Conservation (phyloP, 2,113 vertebrate genomes). For the Sapajus apella region DNA sequence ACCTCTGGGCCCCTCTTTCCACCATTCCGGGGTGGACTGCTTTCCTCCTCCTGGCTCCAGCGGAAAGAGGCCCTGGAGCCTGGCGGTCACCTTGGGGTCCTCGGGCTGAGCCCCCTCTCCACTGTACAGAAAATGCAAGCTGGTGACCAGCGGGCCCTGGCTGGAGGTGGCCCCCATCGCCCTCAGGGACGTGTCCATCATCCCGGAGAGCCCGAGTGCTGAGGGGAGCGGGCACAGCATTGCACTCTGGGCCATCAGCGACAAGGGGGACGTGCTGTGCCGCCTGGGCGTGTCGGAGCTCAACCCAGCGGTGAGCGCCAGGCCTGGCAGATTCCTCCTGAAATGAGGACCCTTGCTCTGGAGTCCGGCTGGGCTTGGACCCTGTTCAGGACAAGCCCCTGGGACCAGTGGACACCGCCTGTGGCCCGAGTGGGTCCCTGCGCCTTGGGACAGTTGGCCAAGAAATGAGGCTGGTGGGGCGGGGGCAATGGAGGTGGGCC, state of each 20-base stretch:
- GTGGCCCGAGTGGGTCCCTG: neutral
- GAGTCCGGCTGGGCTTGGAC: neutral
- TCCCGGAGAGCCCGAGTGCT: conserved; percentile 77
- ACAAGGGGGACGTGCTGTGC: conserved; percentile 98
- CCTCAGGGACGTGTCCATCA: conserved; percentile 93
- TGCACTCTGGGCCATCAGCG: conserved; percentile 95
- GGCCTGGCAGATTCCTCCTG: neutral
- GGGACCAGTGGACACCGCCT: accelerated
- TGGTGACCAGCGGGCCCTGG: conserved; percentile 96
- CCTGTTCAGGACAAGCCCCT: neutral
- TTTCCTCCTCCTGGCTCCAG: neutral
- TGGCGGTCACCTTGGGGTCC: accelerated
- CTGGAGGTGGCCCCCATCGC: conserved; percentile 93
- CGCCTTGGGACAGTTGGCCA: neutral
- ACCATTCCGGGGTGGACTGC: neutral
- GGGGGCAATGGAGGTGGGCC: neutral
- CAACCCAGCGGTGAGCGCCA: conserved; percentile 90
- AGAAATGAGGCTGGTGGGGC: neutral
- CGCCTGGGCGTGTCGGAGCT: conserved; percentile 91
- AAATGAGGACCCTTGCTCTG: neutral
- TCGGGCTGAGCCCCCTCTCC: conserved; percentile 41
- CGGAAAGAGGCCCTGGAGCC: neutral
- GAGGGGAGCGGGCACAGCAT: conserved; percentile 80
- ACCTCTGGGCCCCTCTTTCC: neutral
- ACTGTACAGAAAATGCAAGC: conserved; percentile 94